Conservation (phyloP, 2,113 vertebrate species). For the Pionites leucogaster region DNA sequence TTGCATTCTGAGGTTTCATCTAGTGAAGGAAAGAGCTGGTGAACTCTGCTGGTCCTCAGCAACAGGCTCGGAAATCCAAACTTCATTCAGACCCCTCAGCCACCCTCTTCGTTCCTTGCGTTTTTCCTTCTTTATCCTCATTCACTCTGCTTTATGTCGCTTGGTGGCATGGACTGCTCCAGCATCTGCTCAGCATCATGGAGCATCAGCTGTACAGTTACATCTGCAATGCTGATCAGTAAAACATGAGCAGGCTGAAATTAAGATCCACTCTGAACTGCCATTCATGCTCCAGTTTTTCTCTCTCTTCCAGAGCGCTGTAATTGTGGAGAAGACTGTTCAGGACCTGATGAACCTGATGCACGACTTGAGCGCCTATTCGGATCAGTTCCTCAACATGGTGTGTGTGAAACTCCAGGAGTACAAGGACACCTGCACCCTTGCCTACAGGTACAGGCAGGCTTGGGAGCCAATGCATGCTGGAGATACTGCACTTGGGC, state of each 20-base stretch:
- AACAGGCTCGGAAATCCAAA: neutral
- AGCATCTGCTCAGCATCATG: fast-evolving
- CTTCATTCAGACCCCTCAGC: neutral
- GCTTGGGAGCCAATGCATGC: fast-evolving
- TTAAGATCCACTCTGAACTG: fast-evolving
- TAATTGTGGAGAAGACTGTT: conserved; percentile 96
- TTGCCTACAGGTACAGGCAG: conserved; percentile 88
- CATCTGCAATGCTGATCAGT: neutral
- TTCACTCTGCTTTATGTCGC: fast-evolving
- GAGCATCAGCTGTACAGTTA: neutral
- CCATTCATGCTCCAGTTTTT: neutral
- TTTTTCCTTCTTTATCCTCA: neutral
- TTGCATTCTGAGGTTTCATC: neutral
- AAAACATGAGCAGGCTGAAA: neutral
- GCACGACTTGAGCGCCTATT: conserved; percentile 95
- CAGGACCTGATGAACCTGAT: conserved; percentile 97
- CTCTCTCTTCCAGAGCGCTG: conserved; percentile 83
- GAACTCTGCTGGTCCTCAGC: neutral
- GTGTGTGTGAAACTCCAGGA: conserved; percentile 98
- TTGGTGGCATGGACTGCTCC: neutral
- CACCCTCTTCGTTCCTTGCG: neutral
- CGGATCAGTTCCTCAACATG: conserved; percentile 98
- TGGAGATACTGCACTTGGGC: neutral
- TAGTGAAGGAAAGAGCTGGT: neutral
- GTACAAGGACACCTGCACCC: conserved; percentile 93